Evolutionary conservation across 2,797 vertebrate species (phyloP).

Genomic region (Oreortyx pictus): DNA sequence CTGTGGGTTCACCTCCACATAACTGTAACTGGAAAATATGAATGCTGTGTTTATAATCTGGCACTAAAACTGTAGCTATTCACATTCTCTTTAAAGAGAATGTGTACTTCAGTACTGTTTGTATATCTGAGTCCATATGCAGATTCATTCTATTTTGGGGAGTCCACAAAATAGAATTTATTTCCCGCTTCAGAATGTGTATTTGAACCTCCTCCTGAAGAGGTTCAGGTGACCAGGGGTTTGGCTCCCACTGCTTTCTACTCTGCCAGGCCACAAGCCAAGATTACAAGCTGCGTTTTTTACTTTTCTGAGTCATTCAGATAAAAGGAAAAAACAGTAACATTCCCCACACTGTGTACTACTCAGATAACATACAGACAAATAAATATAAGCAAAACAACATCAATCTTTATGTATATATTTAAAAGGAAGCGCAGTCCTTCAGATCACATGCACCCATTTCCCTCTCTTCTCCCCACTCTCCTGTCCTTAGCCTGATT

Average conservation of each 20-base stretch:
- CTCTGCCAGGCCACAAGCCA: constrained; percentile 45
- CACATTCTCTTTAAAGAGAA: background rate
- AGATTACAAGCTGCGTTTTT: constrained; percentile 45
- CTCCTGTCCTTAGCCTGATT: background rate
- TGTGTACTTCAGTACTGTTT: background rate
- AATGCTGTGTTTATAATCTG: background rate
- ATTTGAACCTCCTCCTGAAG: background rate
- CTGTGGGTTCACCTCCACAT: background rate
- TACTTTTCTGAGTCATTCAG: constrained; percentile 66
- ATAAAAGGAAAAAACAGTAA: constrained; percentile 58
- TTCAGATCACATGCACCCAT: background rate
- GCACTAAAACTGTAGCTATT: background rate
- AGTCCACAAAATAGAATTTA: background rate
- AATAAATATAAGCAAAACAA: constrained; percentile 64
- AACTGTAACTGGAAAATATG: background rate
- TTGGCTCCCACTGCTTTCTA: constrained; percentile 29
- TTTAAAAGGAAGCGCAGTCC: constrained; percentile 29
- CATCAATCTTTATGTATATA: constrained; percentile 41
- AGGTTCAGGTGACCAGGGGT: constrained; percentile 28
- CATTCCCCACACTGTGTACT: constrained; percentile 40
- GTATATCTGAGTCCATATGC: background rate
- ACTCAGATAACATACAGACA: constrained; percentile 66
- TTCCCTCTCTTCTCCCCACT: background rate
- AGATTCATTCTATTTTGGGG: constrained; percentile 1
- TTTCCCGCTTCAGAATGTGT: background rate